Base-by-base conservation (phyloP, 1,140 invertebrate genomes). In the Delia radicum region DNA sequence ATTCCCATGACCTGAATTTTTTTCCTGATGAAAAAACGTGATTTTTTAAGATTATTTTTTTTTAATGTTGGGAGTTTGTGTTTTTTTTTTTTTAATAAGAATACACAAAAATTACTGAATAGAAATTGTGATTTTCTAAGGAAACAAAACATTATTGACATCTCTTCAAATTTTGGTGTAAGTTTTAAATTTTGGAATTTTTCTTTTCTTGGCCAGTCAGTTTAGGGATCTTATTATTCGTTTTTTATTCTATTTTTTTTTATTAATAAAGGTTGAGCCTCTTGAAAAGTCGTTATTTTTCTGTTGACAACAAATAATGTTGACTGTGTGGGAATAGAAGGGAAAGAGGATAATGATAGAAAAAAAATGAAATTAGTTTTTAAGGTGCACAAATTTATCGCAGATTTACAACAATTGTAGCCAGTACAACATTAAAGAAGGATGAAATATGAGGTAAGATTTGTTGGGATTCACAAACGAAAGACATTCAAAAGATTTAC, bases 241-340 rank as follows among this genome's bases (percentile, higher is more conserved):
- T n/a, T n/a, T n/a, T n/a, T 42, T 13, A 15, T 42, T 42, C 37
- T 27, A 65, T 65, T 65, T n/a, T 65, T 27, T 29, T 65, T 63
- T 5, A 13, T 65, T 65, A 29, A 15, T 28, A 13, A 28, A 27
- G 62, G n/a, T 65, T 65, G 37, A 71, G 26, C 67, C 67, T 71
- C 67, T 71, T 71, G 67, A 71, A 71, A 71, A 71, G 67, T 71
- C 27, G 67, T 26, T 71, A 71, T 63, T 63, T n/a, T n/a, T n/a
- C n/a, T 63, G 24, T 63, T 24, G 21, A 63, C 61, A 63, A 71
- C 24, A 42, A 71, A 71, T 42, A 15, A 42, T 42, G 12, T 42
- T 42, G 37, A 42, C 37, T 42, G 61, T 26, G 21, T 28, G 21
- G n/a, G 21, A 63, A 63, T 24, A 24, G 61, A 63, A 10, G n/a